Evolutionary conservation across 2,797 vertebrate species (phyloP), one percentile per base, ranked within the genome.

Genomic region (Muraenolepis orangiensis): DNA sequence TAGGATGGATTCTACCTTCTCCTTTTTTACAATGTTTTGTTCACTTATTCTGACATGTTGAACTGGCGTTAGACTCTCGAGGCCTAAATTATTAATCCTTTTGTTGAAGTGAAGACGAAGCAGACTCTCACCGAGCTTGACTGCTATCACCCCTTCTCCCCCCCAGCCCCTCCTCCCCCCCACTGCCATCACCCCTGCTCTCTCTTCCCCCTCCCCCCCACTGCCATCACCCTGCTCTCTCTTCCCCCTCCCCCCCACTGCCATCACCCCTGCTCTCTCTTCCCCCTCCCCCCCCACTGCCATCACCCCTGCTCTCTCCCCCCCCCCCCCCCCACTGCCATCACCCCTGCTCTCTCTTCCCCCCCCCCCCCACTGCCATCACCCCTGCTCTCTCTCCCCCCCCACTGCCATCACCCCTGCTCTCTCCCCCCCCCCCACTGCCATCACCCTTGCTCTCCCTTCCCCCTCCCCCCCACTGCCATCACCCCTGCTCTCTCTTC

Each of bases 121-220:
- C 85, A 85, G 87, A 88, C 85, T 89, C 85, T 88, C 88, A 86
- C 85, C 71, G 84, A 87, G 85, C 90, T n/a, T n/a, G n/a, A n/a
- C 84, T 82, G 76, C 83, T 88, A 85, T 89, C 88, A 75, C 89
- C 74, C 61, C 84, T 89, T 86, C 82, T n/a, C n/a, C n/a, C n/a
- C n/a, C n/a, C n/a, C n/a, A n/a, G n/a, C n/a, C n/a, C n/a, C n/a
- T n/a, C n/a, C n/a, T n/a, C n/a, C n/a, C n/a, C n/a, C n/a, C n/a
- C n/a, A n/a, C n/a, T 82, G 76, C 83, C 89, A 85, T 89, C 88
- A 75, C 89, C 74, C 61, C 84, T 89, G 87, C 82, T n/a, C n/a
- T n/a, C n/a, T n/a, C n/a, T n/a, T n/a, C n/a, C n/a, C n/a, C n/a
- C n/a, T n/a, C n/a, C n/a, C n/a, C n/a, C n/a, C n/a, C n/a, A n/a